Evolutionary conservation across 1,140 invertebrate genomes (phyloP), one percentile per base, ranked within the genome.

Genomic region (Atta colombica): DNA sequence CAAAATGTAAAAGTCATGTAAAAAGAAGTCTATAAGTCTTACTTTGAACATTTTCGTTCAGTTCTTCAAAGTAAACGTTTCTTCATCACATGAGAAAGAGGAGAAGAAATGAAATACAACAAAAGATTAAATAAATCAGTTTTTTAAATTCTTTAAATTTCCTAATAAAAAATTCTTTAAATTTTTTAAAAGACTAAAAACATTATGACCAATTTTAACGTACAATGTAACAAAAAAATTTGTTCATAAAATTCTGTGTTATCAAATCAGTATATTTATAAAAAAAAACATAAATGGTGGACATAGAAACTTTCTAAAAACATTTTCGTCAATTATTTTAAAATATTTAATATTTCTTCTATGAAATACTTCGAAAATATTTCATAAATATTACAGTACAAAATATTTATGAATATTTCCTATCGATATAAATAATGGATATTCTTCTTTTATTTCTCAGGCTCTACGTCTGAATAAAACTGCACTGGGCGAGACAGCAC

Each of bases 401-500:
- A 45, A 25, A 45, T 45, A 45, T 45, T 45, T 45, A 45, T 12
- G 2, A 45, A 45, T 45, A 45, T 10, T 45, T 10, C 2, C 2
- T 12, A 3, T 39, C 3, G 7, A 39, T 39, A 39, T 39, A 8
- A 39, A 39, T 45, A 75, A 74, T 8, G 21, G 21, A 60, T 51
- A n/a, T 61, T 68, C 35, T 77, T 25, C n/a, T 12, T 74, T 72
- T 77, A 8, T 87, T 55, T 93, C 89, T 12, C 78, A 96, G 96
- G 95, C 97, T 0, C 93, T 97, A 4, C 95, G 95, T 10, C 91
- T 97, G 2, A 97, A 96, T 86, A 96, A 95, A 75, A 96, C 96
- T 0, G 97, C 98, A 0, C 89, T 98, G 31, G 97, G 97, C 0
- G 96, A 98, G 87, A 98, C 98, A 1, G 98, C 98, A 8, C 96